phyloP scores from a whole-genome alignment of 1,140 invertebrate species.

The Hyphantria cunea region DNA sequence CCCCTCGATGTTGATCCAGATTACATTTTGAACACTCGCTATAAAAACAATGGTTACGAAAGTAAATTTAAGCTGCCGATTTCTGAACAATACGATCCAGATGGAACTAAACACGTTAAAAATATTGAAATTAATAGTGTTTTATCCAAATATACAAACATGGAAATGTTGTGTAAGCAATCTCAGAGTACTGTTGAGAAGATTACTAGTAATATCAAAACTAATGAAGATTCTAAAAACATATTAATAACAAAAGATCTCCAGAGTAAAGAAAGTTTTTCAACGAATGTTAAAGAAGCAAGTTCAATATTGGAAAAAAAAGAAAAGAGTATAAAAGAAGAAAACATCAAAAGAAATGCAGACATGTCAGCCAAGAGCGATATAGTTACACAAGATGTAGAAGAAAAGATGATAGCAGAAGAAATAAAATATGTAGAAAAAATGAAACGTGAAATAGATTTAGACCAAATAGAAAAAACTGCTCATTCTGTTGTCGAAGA shows the following conservation, averaged over 20 bases:
- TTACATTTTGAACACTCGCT: slow-evolving; percentile 1
- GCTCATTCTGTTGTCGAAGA: slow-evolving; percentile 50
- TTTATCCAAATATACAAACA: slow-evolving; percentile 8
- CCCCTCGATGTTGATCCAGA: slow-evolving; percentile 21
- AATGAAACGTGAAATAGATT: slow-evolving; percentile 50
- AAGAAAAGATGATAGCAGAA: slow-evolving; percentile 38
- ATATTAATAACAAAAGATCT: neutral
- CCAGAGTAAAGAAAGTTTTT: too few relatives aligned
- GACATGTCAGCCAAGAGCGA: slow-evolving; percentile 12
- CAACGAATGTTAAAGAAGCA: neutral
- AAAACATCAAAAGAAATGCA: neutral
- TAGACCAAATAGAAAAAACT: slow-evolving; percentile 57
- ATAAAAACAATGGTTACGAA: slow-evolving; percentile 38
- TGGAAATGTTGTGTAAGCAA: slow-evolving; percentile 8
- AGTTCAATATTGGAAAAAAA: neutral
- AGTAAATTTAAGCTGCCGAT: slow-evolving; percentile 64
- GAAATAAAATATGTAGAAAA: slow-evolving; percentile 44
- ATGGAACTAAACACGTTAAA: slow-evolving; percentile 33
- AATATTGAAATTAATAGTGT: slow-evolving; percentile 4
- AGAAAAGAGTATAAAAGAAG: slow-evolving; percentile 1
- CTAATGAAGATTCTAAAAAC: slow-evolving; percentile 3
- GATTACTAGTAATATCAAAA: neutral
- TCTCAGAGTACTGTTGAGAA: neutral
- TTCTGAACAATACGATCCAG: slow-evolving; percentile 63
- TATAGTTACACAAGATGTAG: slow-evolving; percentile 29